These are phyloP conservation scores for Acyrthosiphon pisum DNA, from an alignment of 1,140 invertebrate species.

Conservation along the genomic window DNA sequence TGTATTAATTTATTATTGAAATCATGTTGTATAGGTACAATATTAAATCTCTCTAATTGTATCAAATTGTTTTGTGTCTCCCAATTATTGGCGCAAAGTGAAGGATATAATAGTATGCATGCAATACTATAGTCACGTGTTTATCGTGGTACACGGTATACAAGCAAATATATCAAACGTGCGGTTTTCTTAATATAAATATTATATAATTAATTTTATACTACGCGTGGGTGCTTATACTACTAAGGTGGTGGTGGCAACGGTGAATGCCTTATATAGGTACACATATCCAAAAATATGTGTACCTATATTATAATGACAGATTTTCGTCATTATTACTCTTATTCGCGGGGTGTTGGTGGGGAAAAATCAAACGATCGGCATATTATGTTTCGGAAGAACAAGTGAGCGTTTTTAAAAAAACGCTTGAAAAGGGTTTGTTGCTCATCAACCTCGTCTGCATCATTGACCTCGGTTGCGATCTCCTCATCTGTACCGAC, in stretches of 20 bases:
- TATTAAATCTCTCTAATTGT: no score
- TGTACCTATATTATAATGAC: background rate
- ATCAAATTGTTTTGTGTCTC: background rate
- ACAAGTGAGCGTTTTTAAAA: no score
- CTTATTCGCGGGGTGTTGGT: background rate
- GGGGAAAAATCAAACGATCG: background rate
- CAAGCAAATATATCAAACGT: background rate
- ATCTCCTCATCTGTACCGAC: no score
- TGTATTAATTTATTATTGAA: no score
- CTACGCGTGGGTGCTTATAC: background rate
- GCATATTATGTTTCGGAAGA: background rate
- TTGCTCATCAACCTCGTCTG: no score
- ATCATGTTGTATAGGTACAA: no score
- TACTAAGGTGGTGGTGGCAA: background rate
- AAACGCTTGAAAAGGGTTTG: no score
- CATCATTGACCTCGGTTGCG: no score
- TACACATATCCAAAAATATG: background rate
- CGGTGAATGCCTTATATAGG: background rate
- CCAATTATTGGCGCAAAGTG: background rate
- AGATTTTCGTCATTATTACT: background rate
- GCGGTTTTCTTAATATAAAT: background rate
- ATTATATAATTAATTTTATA: background rate
- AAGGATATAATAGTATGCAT: background rate
- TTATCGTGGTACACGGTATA: background rate
- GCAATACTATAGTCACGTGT: background rate